A percentile compares a stretch with the other conserved stretches of the same genome.
These are phyloP conservation scores for Zaprionus inermis DNA, from an alignment of 1,140 invertebrate species.

Conservation along the genomic window DNA sequence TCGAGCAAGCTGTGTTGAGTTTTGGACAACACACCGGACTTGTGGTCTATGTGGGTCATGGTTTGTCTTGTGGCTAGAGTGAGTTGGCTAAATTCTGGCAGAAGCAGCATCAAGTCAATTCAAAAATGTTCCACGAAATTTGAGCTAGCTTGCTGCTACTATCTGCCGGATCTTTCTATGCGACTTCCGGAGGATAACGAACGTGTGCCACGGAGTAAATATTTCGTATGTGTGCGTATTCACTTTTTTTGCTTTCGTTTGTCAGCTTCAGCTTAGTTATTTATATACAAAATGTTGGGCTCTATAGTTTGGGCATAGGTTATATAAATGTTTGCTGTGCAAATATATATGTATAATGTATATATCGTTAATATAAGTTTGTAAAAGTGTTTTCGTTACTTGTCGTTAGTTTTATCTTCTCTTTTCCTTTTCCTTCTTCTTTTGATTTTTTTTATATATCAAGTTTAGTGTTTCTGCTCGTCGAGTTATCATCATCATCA, in stretches of 20 bases:
- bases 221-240: constrained; percentile 78
- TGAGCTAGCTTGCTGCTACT: constrained; percentile 2
- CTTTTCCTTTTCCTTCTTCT: constrained; percentile 9
- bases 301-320: constrained; percentile 55
- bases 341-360: constrained; percentile 82
- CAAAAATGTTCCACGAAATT: constrained; percentile 77
- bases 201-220: constrained; percentile 51
- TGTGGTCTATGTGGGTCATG: constrained; percentile 81
- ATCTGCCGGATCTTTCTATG: not conserved
- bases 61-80: constrained; percentile 57
- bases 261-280: constrained; percentile 45
- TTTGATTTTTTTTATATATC: constrained; percentile 37
- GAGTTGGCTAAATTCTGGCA: constrained; percentile 17
- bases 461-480: constrained; percentile 58
- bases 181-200: not conserved
- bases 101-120: constrained; percentile 3
- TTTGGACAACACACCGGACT: constrained; percentile 9
- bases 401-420: constrained; percentile 66
- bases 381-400: constrained; percentile 76
- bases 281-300: constrained; percentile 77
- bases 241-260: constrained; percentile 56
- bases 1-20: too few species aligned
- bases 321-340: constrained; percentile 80
- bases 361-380: constrained; percentile 71
- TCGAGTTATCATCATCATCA: constrained; percentile 42